Evolutionary conservation across 2,797 vertebrate species (phyloP).

Genomic region (Cyclura pinguis): DNA sequence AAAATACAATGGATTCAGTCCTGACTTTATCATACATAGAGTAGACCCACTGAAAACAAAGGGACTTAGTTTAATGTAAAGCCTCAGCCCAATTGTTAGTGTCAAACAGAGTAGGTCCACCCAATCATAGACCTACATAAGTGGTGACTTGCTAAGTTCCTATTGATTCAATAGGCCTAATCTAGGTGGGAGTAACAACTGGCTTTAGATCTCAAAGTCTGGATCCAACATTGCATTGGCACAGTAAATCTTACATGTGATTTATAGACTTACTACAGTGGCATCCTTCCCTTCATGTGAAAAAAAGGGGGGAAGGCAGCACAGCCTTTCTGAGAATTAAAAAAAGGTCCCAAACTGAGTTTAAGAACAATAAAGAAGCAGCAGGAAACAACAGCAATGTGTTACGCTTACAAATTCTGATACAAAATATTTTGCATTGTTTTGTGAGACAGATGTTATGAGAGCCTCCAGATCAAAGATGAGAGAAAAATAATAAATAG

Average conservation of each 20-base stretch:
- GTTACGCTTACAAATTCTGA: conserved; percentile 74
- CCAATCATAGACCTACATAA: too few relatives aligned
- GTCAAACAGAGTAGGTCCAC: too few relatives aligned
- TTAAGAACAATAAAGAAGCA: conserved; percentile 24
- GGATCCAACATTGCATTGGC: not conserved
- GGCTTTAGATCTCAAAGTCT: not conserved
- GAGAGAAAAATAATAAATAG: conserved; percentile 82
- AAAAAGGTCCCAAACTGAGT: conserved; percentile 60
- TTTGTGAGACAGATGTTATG: conserved; percentile 76
- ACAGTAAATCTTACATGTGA: not conserved
- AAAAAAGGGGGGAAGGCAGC: not conserved
- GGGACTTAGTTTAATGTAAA: not conserved
- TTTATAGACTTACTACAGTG: not conserved
- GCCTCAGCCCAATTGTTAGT: too few relatives aligned
- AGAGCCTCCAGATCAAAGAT: conserved; percentile 78
- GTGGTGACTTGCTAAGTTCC: too few relatives aligned
- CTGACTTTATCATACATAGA: not conserved
- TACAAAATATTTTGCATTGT: conserved; percentile 73
- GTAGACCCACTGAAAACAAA: not conserved
- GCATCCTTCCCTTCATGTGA: not conserved
- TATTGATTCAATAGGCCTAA: too few relatives aligned
- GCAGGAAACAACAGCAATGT: conserved; percentile 58
- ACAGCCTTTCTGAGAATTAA: conserved; percentile 44
- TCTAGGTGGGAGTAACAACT: too few relatives aligned
- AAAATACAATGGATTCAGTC: not conserved